These are phyloP conservation scores for Microctonus brassicae DNA, from an alignment of 2,888 invertebrate species.

Conservation along the genomic window DNA sequence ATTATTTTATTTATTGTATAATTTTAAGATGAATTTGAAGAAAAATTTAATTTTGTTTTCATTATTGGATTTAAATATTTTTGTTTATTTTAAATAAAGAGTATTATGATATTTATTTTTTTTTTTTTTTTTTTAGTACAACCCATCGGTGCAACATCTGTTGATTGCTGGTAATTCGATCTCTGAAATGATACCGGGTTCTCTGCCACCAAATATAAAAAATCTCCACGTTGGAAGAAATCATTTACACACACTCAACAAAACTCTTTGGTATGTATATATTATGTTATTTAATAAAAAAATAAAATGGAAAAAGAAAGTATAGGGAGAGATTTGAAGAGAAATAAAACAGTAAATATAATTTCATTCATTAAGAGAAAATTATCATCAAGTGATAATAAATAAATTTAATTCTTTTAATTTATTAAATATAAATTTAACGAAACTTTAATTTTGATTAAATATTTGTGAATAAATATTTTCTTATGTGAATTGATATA, in stretches of 20 bases:
- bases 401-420: constrained; percentile 26
- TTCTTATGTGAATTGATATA: too few relatives aligned
- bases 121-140: constrained; percentile 65
- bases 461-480: too few relatives aligned
- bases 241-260: constrained; percentile 79
- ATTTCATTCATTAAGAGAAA: neutral
- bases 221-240: constrained; percentile 84
- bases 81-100: neutral
- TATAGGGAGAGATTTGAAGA: neutral
- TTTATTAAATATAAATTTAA: neutral
- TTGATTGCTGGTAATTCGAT: constrained; percentile 84
- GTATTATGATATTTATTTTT: neutral
- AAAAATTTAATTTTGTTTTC: too few relatives aligned
- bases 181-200: constrained; percentile 79
- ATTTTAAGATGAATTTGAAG: too few relatives aligned
- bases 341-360: too few relatives aligned
- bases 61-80: too few relatives aligned
- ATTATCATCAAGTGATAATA: neutral
- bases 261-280: constrained; percentile 75
- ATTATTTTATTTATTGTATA: neutral
- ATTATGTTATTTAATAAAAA: neutral
- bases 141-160: constrained; percentile 77
- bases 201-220: constrained; percentile 78
- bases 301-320: neutral
- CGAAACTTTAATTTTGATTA: too few relatives aligned